Base-by-base conservation (phyloP, 1,140 invertebrate genomes). In the Psilanteris sp. region DNA sequence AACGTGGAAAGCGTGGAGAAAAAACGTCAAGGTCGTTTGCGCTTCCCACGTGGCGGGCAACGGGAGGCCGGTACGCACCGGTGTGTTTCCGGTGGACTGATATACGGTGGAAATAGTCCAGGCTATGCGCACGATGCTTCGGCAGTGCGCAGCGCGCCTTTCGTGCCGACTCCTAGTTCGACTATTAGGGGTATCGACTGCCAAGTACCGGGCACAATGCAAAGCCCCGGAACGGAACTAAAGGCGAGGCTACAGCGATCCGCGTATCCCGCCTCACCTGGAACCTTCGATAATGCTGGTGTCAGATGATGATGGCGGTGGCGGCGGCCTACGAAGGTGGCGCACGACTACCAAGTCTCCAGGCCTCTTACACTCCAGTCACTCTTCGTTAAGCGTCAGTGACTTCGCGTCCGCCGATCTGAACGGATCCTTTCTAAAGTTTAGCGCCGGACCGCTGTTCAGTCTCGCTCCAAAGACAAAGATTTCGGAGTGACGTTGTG, bases 321-420 rank as follows among this genome's bases (percentile, higher is more conserved):
- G 70, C 73, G 70, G 75, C 59, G 72, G 54, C 52, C 66, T 34
- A 29, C 70, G 70, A 66, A 73, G 70, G 71, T 78, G 71, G 78
- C 66, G 75, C 72, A 64, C 55, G 57, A 73, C 72, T 70, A 78
- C 75, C 75, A 66, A 71, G 71, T 77, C 46, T 70, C 55, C 34
- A 32, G 70, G 52, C 79, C 83, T 85, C 85, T 84, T 86, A 85
- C 85, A 81, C 80, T 81, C 77, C 59, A 67, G 82, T 83, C 83
- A 83, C 81, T 82, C 79, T 80, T 78, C 80, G 79, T 80, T 76
- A 80, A 78, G 85, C 86, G 85, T 87, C 86, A 87, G 86, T 87
- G 84, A 87, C 83, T 87, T 84, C 82, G 85, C 85, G 85, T 86
- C 83, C 82, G 83, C 82, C 84, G 86, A 77, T 85, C 78, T 83